Evolutionary conservation across 2,888 invertebrate species (phyloP), one percentile per base, ranked within the genome.

Genomic region (Autographa pulchrina): DNA sequence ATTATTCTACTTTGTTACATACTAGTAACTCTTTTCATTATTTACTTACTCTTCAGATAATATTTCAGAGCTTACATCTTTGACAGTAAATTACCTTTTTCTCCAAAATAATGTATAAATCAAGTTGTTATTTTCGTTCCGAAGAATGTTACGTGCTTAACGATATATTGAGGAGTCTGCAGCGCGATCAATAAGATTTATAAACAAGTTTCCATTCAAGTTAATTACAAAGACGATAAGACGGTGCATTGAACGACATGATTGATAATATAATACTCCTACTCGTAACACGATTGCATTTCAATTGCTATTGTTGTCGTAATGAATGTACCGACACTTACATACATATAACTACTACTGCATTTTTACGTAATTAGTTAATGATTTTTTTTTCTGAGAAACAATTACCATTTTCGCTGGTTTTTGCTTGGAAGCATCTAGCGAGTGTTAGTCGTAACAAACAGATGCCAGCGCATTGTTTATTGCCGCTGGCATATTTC

Each of bases 401-500:
- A 78, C 60, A 65, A 67, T 67, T 62, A 56, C 59, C 66, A 32
- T 62, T 58, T 72, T 79, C 74, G 58, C 70, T 65, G 63, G 67
- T 61, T 85, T 74, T 65, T 62, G 68, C 73, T 73, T 65, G 64
- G 52, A 72, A 75, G 71, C 75, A 72, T 73, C 72, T 72, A 75
- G 74, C 67, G 70, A 72, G 76, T 87, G 81, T 82, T 78, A 56
- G 20, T 56, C 14, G 54, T 56, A 82, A 73, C 81, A 84, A 82
- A 83, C 84, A 88, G 85, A 89, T 88, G 89, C 85, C 88, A 87
- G 82, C 84, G 85, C 84, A 90, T 91, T 91, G 91, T 92, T 92
- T 92, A 92, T 92, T 90, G 85, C 86, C 81, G 84, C 87, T 87
- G 84, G 84, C 86, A 87, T 90, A 91, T 92, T 92, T 91, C 89